Evolutionary conservation across 2,888 invertebrate species (phyloP), one percentile per base, ranked within the genome.

Genomic region (Pollenia griseotomentosa): DNA sequence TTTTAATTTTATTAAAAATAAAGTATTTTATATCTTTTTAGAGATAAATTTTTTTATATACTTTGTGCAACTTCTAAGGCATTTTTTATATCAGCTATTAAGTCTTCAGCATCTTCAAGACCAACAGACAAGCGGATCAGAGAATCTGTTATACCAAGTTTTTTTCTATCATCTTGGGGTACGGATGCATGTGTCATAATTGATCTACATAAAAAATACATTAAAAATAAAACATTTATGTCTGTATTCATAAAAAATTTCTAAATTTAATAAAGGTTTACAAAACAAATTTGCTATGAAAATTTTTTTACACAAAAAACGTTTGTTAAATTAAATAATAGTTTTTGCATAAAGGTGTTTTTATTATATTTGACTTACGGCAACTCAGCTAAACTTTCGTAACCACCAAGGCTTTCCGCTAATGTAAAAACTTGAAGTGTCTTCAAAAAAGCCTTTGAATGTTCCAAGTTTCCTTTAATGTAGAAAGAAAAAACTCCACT

Each of bases 181-280:
- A 99, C 96, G 0, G 97, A 97, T 1, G 98, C 97, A 92, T 99
- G 99, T 0, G 99, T 99, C 99, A 99, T 99, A 42, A 98, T 93
- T 33, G 96, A 96, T 86, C 97, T 97, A 33, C 33, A 33, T 33
- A 33, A 33, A 33, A 33, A 33, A 33, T 6, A 33, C 33, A 33
- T 33, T 33, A 6, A 33, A 33, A 33, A 6, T 33, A 33, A 33
- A 33, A 33, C 33, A 6, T 4, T 33, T 6, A 33, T 33, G 33
- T 33, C 33, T 6, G 33, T 33, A 33, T 33, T 33, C 33, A 33
- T 23, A 5, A 33, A 6, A 33, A 0, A 6, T 0, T 33, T 33
- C 33, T 33, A 6, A 33, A 33, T 33, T 33, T 33, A 33, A 33
- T 33, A 33, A 33, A 33, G 33, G 3, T 33, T 33, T 33, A 4